These are phyloP conservation scores for Nerophis ophidion DNA, from an alignment of 2,113 vertebrate genomes.

Conservation along the genomic window DNA sequence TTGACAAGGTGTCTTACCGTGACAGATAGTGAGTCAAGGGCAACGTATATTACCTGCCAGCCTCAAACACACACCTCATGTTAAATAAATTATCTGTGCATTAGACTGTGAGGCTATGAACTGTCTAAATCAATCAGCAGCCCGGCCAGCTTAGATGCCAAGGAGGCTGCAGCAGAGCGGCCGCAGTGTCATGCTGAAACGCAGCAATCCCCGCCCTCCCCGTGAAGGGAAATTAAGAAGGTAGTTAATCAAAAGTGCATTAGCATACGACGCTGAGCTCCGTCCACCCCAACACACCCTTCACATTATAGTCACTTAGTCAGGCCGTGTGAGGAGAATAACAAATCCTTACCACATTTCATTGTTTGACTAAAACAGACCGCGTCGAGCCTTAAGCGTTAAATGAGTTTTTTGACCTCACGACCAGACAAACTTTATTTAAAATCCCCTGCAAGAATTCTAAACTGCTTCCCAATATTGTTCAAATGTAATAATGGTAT, in stretches of 20 bases:
- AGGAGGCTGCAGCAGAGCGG: conserved; percentile 22
- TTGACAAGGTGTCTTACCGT: conserved; percentile 27
- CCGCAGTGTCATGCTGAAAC: conserved; percentile 19
- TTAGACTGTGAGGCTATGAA: conserved; percentile 44
- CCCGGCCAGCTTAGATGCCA: conserved; percentile 29
- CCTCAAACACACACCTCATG: conserved; percentile 26
- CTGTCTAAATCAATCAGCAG: conserved; percentile 58
- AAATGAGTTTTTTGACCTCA: conserved; percentile 47
- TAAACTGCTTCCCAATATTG: not conserved
- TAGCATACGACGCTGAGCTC: conserved; percentile 57
- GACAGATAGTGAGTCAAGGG: conserved; percentile 38
- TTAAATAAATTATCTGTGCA: conserved; percentile 61
- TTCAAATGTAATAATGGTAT: not conserved
- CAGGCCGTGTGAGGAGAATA: conserved; percentile 50
- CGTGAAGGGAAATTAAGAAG: conserved; percentile 62
- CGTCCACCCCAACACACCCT: conserved; percentile 39
- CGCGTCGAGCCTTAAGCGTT: conserved; percentile 4
- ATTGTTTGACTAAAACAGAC: conserved; percentile 23
- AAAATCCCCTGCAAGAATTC: conserved; percentile 8
- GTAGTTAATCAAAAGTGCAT: conserved; percentile 72
- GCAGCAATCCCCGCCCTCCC: conserved; percentile 40
- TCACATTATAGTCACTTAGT: conserved; percentile 53
- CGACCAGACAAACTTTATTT: conserved; percentile 15
- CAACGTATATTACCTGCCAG: conserved; percentile 30
- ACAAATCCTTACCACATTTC: conserved; percentile 34